Percentiles rank a stretch among this genome's conserved stretches.
These are phyloP conservation scores for Anastrepha ludens DNA, from an alignment of 1,140 invertebrate species.

Conservation along the genomic window DNA sequence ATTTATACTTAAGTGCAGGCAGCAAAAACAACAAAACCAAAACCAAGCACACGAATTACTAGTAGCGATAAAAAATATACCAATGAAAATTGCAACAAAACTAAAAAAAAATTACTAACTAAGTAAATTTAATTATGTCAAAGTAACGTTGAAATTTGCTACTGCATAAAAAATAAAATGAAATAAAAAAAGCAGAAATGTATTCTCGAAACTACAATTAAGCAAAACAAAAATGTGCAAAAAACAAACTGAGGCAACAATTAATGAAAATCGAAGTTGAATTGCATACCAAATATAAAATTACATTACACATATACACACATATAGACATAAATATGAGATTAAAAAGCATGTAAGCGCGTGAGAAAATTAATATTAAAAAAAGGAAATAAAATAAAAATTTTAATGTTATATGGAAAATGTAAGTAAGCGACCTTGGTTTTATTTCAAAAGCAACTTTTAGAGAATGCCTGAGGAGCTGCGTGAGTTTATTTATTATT, in stretches of 20 bases:
- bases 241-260: neutral
- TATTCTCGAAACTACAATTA: neutral
- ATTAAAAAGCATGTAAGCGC: neutral
- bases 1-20: neutral
- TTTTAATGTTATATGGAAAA: constrained; percentile 74
- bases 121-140: neutral
- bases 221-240: neutral
- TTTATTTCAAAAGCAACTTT: no score
- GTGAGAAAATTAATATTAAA: neutral
- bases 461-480: no score
- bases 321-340: neutral
- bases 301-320: neutral
- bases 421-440: constrained; percentile 50
- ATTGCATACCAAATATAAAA: neutral
- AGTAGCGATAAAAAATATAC: neutral
- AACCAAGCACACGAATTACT: neutral
- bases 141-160: neutral
- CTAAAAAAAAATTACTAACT: neutral
- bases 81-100: neutral
- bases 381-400: constrained; percentile 61
- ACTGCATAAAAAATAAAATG: neutral
- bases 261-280: neutral
- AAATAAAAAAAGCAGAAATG: neutral
- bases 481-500: no score
- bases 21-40: neutral